Evolutionary conservation across 1,140 invertebrate genomes (phyloP), one percentile per base, ranked within the genome.

Genomic region (Drosophila equinoxialis): DNA sequence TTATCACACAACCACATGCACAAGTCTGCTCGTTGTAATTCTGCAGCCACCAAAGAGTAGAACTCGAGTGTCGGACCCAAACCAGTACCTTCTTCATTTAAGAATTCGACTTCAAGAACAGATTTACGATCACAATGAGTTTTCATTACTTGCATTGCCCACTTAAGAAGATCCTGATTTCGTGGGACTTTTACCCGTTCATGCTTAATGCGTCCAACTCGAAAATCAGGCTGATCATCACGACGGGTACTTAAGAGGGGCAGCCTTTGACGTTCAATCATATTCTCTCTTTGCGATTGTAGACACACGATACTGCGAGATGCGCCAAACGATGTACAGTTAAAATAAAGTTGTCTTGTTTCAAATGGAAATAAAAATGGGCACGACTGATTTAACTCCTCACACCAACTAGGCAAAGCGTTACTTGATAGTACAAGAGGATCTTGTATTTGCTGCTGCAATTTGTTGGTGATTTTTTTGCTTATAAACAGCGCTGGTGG

Each of bases 1-100:
- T 95, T 95, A 92, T 99, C 97, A 93, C 96, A 97, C 30, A 99
- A 93, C 99, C 99, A 99, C 93, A 99, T 96, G 45, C 94, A 95
- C 13, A 99, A 93, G 90, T 98, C 96, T 74, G 97, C 96, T 57
- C 97, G 94, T 93, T 99, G 98, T 57, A 99, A 93, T 94, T 99
- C 98, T 7, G 97, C 98, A 42, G 98, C 97, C 60, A 91, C 90
- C 17, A 99, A 93, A 45, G 98, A 97, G 93, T 99, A 99, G 93
- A 99, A 99, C 93, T 99, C 99, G 13, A 99, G 92, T 4, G 98
- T 99, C 1, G 99, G 99, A 0, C 99, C 99, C n/a, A 99, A 93
- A 11, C 99, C 99, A 10, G 99, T 99, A 48, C 99, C 99, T 93
- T 99, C 98, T 93, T 99, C 99, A 57, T 96, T 97, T 45, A 95